Evolutionary conservation across 2,888 invertebrate genomes (phyloP).

Genomic region (Hirtodrosophila confusa): DNA sequence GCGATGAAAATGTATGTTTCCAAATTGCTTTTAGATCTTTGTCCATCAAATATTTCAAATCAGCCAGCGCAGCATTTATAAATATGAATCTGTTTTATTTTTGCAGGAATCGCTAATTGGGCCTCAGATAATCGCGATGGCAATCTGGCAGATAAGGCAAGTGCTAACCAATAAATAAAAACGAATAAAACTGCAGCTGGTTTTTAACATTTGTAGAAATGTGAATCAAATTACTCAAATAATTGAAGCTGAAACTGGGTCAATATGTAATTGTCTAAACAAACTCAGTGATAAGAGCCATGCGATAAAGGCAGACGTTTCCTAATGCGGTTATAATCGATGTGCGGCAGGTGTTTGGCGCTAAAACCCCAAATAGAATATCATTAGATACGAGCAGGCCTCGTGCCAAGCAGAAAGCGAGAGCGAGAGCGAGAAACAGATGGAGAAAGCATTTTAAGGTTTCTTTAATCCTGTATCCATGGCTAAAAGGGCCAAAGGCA

Average conservation of each 20-base stretch:
- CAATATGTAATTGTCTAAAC: slow-evolving; percentile 29
- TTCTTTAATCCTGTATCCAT: slow-evolving; percentile 15
- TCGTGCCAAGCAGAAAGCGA: slow-evolving; percentile 4
- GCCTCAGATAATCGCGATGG: slow-evolving; percentile 83
- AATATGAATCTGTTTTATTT: slow-evolving; percentile 40
- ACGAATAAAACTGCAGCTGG: too few species aligned
- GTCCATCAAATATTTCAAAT: slow-evolving; percentile 21
- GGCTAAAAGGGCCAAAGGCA: not conserved
- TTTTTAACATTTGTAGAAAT: not conserved
- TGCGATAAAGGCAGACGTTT: slow-evolving; percentile 10
- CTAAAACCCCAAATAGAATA: slow-evolving; percentile 7
- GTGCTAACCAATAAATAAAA: slow-evolving; percentile 37
- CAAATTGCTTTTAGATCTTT: slow-evolving; percentile 37
- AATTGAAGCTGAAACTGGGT: slow-evolving; percentile 37
- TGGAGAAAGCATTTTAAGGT: slow-evolving; percentile 3
- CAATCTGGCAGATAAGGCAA: slow-evolving; percentile 84
- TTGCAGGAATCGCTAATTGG: slow-evolving; percentile 84
- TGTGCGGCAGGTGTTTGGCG: slow-evolving; percentile 15
- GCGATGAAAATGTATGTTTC: slow-evolving; percentile 36
- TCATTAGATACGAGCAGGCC: not conserved
- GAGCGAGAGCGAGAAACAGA: not conserved
- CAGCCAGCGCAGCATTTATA: slow-evolving; percentile 25
- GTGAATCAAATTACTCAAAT: slow-evolving; percentile 8
- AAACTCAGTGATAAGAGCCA: slow-evolving; percentile 23
- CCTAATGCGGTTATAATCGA: slow-evolving; percentile 64